These are phyloP conservation scores for Metalampra italica DNA, from an alignment of 2,888 invertebrate genomes.

Conservation along the genomic window DNA sequence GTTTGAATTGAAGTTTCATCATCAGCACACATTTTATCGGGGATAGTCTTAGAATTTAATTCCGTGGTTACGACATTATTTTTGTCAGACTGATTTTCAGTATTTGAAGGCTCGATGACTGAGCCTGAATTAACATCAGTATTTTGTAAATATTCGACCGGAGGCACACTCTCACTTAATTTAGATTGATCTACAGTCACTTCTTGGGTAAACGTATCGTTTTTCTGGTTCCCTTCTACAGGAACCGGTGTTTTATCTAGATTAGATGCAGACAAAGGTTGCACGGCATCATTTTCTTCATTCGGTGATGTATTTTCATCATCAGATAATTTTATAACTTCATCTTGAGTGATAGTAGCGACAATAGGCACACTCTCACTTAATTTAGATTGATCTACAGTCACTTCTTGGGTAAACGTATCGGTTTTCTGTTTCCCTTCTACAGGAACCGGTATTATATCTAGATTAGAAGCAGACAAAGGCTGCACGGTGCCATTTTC, in stretches of 20 bases:
- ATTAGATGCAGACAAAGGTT: background rate
- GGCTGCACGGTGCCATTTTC: background rate
- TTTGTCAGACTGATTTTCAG: too few species aligned
- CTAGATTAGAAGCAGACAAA: background rate
- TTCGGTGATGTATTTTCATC: slow-evolving; percentile 9
- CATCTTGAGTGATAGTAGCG: slow-evolving; percentile 3
- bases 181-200: too few species aligned
- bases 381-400: too few species aligned
- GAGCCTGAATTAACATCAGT: too few species aligned
- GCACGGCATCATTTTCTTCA: background rate
- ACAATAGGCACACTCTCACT: too few species aligned
- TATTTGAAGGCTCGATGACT: too few species aligned
- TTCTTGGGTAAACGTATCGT: background rate
- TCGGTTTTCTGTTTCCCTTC: background rate
- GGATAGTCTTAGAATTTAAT: background rate
- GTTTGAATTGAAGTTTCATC: background rate
- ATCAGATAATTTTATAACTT: slow-evolving; percentile 11
- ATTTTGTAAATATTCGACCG: background rate
- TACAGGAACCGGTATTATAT: background rate
- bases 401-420: too few species aligned
- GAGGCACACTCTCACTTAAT: too few species aligned
- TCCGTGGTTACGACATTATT: too few species aligned
- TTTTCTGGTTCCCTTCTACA: background rate
- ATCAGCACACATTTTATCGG: background rate
- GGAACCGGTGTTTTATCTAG: background rate